phyloP scores from a whole-genome alignment of 2,888 invertebrate genomes.

The Luperina testacea region DNA sequence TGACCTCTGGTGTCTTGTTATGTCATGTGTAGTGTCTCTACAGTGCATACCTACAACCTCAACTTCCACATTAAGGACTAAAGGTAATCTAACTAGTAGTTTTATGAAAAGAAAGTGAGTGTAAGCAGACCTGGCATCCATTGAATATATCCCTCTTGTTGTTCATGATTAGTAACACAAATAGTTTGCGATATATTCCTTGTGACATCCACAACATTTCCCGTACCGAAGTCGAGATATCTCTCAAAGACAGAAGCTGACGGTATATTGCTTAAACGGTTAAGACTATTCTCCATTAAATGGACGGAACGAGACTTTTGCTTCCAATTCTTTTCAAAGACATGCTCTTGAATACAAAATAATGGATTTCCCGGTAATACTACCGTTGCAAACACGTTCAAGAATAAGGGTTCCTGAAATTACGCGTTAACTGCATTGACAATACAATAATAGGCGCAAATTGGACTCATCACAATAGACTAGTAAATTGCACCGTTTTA shows the following conservation, averaged over 20 bases:
- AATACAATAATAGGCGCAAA: slow-evolving; percentile 45
- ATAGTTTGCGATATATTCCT: slow-evolving; percentile 85
- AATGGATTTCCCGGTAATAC: slow-evolving; percentile 78
- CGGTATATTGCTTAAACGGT: slow-evolving; percentile 80
- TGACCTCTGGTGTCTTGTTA: slow-evolving; percentile 3
- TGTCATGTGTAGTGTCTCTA: neutral
- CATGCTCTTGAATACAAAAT: slow-evolving; percentile 78
- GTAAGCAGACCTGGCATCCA: slow-evolving; percentile 83
- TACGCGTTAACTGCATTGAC: slow-evolving; percentile 26
- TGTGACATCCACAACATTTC: slow-evolving; percentile 79
- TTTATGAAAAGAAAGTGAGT: slow-evolving; percentile 2
- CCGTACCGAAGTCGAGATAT: slow-evolving; percentile 84
- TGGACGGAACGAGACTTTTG: slow-evolving; percentile 77
- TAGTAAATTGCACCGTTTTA: slow-evolving; percentile 48
- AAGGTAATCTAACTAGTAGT: slow-evolving; percentile 9
- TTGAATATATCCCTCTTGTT: slow-evolving; percentile 82
- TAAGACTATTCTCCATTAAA: slow-evolving; percentile 86
- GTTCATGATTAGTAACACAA: slow-evolving; percentile 85
- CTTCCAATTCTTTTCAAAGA: slow-evolving; percentile 79
- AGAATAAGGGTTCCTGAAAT: slow-evolving; percentile 82
- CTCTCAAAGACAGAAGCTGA: slow-evolving; percentile 84
- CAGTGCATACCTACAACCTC: neutral
- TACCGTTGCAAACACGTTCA: slow-evolving; percentile 81
- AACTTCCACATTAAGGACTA: neutral
- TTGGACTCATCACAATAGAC: slow-evolving; percentile 18